Conservation (phyloP, 2,888 invertebrate species). For the Elegia similella region DNA sequence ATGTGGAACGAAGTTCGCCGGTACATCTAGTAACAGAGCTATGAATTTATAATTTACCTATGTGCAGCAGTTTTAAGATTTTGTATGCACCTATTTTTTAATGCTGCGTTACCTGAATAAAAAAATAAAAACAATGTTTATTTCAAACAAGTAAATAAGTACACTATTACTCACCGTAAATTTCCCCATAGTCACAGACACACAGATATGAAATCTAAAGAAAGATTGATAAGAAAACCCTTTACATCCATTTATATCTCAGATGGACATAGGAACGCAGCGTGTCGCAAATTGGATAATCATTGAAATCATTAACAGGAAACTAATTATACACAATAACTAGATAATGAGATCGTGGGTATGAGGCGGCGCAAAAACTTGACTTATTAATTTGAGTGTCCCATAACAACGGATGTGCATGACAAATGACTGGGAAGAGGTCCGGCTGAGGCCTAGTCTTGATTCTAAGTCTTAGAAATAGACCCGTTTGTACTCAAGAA, state of each 20-base stretch:
- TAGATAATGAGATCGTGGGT: conserved; percentile 8
- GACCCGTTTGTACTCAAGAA: no score
- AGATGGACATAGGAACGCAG: conserved; percentile 11
- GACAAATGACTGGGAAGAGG: not conserved
- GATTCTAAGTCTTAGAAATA: no score
- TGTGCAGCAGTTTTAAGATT: no score
- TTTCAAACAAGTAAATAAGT: no score
- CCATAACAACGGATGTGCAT: conserved; percentile 5
- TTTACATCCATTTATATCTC: conserved; percentile 4
- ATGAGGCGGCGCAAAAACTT: conserved; percentile 4
- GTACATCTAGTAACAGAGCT: no score
- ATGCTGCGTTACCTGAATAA: no score
- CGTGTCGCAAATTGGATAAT: conserved; percentile 35
- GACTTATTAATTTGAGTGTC: conserved; percentile 2
- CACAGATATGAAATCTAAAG: not conserved
- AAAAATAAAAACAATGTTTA: no score
- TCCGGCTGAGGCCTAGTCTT: not conserved
- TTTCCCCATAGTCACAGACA: conserved; percentile 1
- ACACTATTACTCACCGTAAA: not conserved
- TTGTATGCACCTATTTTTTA: no score
- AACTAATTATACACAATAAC: conserved; percentile 23
- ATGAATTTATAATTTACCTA: no score
- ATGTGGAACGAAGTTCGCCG: no score
- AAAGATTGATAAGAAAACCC: not conserved
- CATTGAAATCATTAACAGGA: conserved; percentile 31